Evolutionary conservation across 2,113 vertebrate genomes (phyloP), one percentile per base, ranked within the genome.

Genomic region (Thryonomys swinderianus): DNA sequence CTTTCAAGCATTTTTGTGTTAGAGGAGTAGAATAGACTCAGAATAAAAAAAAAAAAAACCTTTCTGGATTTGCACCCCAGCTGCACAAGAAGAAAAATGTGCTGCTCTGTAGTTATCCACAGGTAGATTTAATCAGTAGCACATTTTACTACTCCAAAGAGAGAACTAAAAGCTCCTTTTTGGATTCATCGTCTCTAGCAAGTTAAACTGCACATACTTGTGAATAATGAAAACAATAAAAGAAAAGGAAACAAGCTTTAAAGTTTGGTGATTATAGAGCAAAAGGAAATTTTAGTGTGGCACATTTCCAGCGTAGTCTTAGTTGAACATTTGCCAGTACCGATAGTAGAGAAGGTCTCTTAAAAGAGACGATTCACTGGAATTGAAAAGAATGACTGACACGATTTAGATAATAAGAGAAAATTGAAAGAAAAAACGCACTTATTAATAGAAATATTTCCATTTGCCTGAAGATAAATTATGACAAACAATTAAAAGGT

Each of bases 1-100:
- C 91, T 97, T 98, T 97, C 76, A 97, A 97, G 91, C 95, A 96
- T 98, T 97, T 98, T 96, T 98, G 95, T 94, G 91, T 97, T 94
- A 86, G 93, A 97, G 95, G 84, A 73, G 32, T 96, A 96, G 83
- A 94, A 93, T 84, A 91, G 94, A 62, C 85, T 95, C 83, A 85
- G 97, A 95, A 91, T 76, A 78, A 53, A 85, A 94, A 88, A 95
- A 91, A 73, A 78, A 53, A 85, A 94, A 88, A 94, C 13, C 66
- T 92, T 97, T 87, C 93, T 93, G 96, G 74, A 83, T 96, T 97
- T 97, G 85, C 76, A 95, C 80, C 55, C 71, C 66, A 91, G 94
- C 78, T 95, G 80, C 91, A 79, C 66, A 61, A 40, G 67, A 87
- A 88, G 91, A 94, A 96, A 97, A 94, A 94, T 27, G 55, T 93